Base-by-base conservation (phyloP, 2,888 invertebrate genomes). In the Pemphredon lugubris region DNA sequence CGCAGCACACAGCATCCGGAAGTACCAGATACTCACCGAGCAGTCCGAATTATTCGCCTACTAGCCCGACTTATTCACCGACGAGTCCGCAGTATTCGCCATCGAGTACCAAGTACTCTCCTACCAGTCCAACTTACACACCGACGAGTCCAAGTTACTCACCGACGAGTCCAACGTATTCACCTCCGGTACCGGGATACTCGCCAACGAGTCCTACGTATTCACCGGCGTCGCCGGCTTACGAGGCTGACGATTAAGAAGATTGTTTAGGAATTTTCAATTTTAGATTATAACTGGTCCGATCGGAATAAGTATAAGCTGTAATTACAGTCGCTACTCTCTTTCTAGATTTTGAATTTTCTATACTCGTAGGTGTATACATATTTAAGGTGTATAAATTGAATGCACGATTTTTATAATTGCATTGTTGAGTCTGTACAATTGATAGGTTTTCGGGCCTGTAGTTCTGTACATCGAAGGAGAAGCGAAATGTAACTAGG, bases 21-120 rank as follows among this genome's bases (percentile, higher is more conserved):
- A 95, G 95, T 76, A 95, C 95, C 0, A 94, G 92, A 37, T 96
- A 95, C 85, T 94, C 88, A 2, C 88, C 88, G 0, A 94, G 95
- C 69, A 95, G 95, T 81, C 97, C 97, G 0, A 94, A 94, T 68
- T 97, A 97, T 89, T 95, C 96, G 0, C 97, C 97, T 0, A 96
- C 96, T 58, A 95, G 95, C 81, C 97, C 96, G 0, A 94, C 94
- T 58, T 97, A 96, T 88, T 95, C 96, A 0, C 97, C 97, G 0
- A 95, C 96, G 0, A 95, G 95, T 73, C 97, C 97, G 0, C 95
- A 94, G 81, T 97, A 97, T 89, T 94, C 95, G 1, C 97, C 97
- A 1, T 94, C 95, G 0, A 95, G 94, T 77, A 95, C 95, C 0
- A 93, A 92, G 85, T 95, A 95, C 86, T 95, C 94, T 7, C 95